Conservation (phyloP, 2,797 vertebrate species). For the Hypotaenidia philippensis region DNA sequence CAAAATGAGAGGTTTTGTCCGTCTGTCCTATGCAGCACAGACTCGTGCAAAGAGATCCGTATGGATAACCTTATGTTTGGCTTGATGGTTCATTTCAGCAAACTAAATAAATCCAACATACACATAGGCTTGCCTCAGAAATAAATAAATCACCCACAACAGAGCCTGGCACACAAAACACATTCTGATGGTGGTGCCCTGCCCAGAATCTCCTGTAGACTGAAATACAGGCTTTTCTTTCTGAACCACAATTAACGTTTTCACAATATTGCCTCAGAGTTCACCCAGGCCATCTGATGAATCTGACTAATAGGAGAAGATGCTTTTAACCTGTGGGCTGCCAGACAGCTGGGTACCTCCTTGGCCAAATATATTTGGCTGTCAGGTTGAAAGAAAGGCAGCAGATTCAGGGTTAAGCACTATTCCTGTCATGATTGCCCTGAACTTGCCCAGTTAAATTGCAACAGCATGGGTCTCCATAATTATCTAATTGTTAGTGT, state of each 20-base stretch:
- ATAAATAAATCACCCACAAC: not conserved
- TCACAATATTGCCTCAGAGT: conserved; percentile 70
- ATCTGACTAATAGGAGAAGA: conserved; percentile 61
- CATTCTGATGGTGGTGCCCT: not conserved
- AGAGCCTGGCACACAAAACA: not conserved
- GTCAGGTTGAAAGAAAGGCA: conserved; percentile 47
- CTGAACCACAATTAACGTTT: conserved; percentile 68
- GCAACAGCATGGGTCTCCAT: conserved; percentile 88
- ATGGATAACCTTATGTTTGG: not conserved
- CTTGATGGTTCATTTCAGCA: not conserved
- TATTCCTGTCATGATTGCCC: conserved; percentile 78
- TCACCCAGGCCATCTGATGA: conserved; percentile 41
- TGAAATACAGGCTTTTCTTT: conserved; percentile 48
- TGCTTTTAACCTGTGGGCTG: conserved; percentile 66
- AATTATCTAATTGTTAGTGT: conserved; percentile 97
- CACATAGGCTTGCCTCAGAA: not conserved
- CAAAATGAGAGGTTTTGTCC: not conserved
- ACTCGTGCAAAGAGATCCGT: not conserved
- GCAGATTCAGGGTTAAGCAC: conserved; percentile 77
- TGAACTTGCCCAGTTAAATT: conserved; percentile 85
- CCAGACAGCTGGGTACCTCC: conserved; percentile 32
- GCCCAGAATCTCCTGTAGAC: conserved; percentile 20
- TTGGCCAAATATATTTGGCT: not conserved
- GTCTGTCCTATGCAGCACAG: not conserved
- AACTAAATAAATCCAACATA: conserved; percentile 1